Evolutionary conservation across 2,797 vertebrate genomes (phyloP), one percentile per base, ranked within the genome.

Genomic region (Sciurus vulgaris): DNA sequence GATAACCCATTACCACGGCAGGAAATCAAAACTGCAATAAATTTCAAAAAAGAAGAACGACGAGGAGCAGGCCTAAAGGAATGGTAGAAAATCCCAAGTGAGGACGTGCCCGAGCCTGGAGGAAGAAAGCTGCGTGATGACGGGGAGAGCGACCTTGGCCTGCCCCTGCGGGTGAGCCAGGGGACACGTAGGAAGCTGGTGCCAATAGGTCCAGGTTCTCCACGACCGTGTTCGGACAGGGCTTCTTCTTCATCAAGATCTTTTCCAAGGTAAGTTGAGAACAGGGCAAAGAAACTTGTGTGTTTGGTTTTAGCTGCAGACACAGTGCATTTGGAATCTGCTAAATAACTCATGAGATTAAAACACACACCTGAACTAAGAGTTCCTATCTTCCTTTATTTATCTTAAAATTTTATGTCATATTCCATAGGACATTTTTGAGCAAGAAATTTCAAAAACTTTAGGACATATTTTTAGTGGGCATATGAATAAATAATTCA

Each of bases 11-110:
- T 95, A 85, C 81, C 28, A 38, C 87, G 96, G 95, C 93, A 97
- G 88, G 86, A 97, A 97, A 97, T 97, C 95, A 97, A 97, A 97
- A 87, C 89, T 35, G 61, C 79, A 95, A 89, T 95, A 95, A 91
- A 96, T 97, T 95, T 96, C 77, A 78, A 96, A 93, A 93, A 54
- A 94, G 77, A 95, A 93, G 67, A 69, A 88, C 22, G 78, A 95
- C 6, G 41, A 89, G 35, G 73, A 72, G 59, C 76, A 89, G n/a
- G 26, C 5, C 33, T 69, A 85, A 94, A 61, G 44, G 78, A 82
- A 73, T 35, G 61, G 44, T 28, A 70, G 85, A 70, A 96, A 96
- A 70, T 89, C 91, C 96, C 88, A 35, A 70, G 38, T 18, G 73
- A 85, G 72, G 92, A 72, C 7, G 56, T n/a, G 82, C 30, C 67